Base-by-base conservation (phyloP, 2,888 invertebrate genomes). In the Sarcophaga variegata region DNA sequence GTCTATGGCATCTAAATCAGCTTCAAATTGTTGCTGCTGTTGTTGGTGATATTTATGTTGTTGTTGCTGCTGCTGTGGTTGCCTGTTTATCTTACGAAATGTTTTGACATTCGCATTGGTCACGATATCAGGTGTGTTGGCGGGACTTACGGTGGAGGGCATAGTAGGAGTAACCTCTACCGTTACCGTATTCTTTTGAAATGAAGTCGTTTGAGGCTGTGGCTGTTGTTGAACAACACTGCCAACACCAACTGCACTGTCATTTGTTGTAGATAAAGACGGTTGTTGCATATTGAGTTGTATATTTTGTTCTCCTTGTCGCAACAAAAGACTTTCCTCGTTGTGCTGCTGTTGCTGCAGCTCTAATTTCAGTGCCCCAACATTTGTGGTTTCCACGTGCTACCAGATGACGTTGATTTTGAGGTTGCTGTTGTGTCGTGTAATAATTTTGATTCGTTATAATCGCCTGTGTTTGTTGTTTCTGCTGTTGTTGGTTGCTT, bases 1-100 rank as follows among this genome's bases (percentile, higher is more conserved):
- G 87, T 93, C 93, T 59, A 93, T 93, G 88, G 92, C 93, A 89
- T 93, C 93, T 25, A 92, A 92, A 90, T 93, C 93, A n/a, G 91
- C 90, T 70, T 91, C 90, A 10, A 86, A 88, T 11, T 86, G 88
- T 0, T 85, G 76, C 25, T 25, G 20, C 4, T 83, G 81, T 1
- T 85, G 37, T 2, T 69, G 83, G 1, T 67, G 76, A 22, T 81
- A 66, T 1, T 72, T 72, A 6, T 82, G 66, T 0, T 69, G 76
- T 12, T 82, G 76, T 6, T 88, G 86, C 11, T 74, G 76, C 3
- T 60, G 69, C 17, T 78, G 81, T 10, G 22, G 12, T 49, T 83
- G 86, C n/a, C 78, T 59, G 27, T 78, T 86, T 69, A 81, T 83
- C 47, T 86, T 86, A 4, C 83, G 83, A 70, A 83, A 83, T 62